phyloP scores from a whole-genome alignment of 2,888 invertebrate genomes.

The Pharmacophagus antenor region DNA sequence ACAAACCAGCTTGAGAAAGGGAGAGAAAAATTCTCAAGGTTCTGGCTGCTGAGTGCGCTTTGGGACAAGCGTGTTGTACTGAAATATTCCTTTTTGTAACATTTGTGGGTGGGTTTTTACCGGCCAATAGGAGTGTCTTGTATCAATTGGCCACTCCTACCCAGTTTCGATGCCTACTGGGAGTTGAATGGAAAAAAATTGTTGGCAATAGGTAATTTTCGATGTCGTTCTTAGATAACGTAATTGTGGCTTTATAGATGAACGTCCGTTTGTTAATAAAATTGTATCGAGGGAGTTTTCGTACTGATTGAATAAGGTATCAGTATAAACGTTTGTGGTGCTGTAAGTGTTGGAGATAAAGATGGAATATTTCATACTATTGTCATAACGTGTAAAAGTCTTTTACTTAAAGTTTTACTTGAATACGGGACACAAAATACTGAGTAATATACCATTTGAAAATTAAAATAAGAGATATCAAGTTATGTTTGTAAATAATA shows the following conservation, averaged over 20 bases:
- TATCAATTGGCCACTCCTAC: conserved; percentile 62
- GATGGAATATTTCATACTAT: no score
- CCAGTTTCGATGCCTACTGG: conserved; percentile 77
- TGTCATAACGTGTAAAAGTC: no score
- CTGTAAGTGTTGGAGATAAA: no score
- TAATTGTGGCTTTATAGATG: conserved; percentile 70
- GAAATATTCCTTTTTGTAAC: conserved; percentile 66
- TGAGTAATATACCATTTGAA: no score
- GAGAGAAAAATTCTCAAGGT: conserved; percentile 77
- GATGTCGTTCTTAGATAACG: conserved; percentile 67
- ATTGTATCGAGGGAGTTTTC: conserved; percentile 38
- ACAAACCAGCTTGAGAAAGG: conserved; percentile 65
- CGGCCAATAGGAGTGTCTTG: conserved; percentile 68
- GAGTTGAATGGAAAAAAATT: conserved; percentile 71
- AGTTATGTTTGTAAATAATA: no score
- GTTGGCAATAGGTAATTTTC: conserved; percentile 76
- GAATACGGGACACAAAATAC: no score
- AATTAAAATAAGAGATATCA: no score
- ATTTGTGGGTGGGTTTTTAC: conserved; percentile 60
- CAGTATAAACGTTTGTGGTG: conserved; percentile 29
- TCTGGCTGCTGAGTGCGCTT: conserved; percentile 49
- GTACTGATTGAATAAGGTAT: conserved; percentile 47
- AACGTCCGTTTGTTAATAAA: conserved; percentile 43
- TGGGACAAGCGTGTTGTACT: conserved; percentile 49
- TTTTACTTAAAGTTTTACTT: no score